phyloP scores from a whole-genome alignment of 92 coral and sea anemone genomes.

The Meandrina meandrites region DNA sequence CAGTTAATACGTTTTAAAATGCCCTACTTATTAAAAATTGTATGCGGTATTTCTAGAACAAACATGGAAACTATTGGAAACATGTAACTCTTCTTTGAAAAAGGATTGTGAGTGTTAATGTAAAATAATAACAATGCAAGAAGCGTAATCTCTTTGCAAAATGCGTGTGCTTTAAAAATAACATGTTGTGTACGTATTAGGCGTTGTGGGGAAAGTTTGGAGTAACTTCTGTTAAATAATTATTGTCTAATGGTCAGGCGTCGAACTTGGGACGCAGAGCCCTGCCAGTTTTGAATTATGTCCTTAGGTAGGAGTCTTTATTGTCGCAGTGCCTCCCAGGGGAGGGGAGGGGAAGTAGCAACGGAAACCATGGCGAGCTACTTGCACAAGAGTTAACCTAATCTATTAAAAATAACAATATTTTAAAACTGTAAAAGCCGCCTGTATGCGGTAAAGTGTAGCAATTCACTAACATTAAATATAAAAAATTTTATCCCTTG shows the following conservation, averaged over 20 bases:
- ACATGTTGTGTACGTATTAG: too few relatives aligned
- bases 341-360: too few relatives aligned
- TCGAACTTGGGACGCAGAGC: neutral
- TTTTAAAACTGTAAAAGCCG: too few relatives aligned
- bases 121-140: neutral
- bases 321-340: neutral
- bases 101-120: slow-evolving; percentile 27
- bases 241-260: neutral
- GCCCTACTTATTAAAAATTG: neutral
- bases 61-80: slow-evolving; percentile 31
- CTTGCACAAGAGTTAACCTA: too few relatives aligned
- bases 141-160: neutral
- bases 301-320: neutral
- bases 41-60: slow-evolving; percentile 24
- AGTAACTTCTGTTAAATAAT: neutral
- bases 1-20: too few relatives aligned
- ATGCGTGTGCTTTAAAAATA: neutral
- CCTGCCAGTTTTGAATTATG: neutral
- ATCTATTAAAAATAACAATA: too few relatives aligned
- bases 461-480: too few relatives aligned
- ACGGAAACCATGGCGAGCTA: too few relatives aligned
- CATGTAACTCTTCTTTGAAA: slow-evolving; percentile 19
- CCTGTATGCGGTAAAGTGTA: too few relatives aligned
- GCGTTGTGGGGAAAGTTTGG: too few relatives aligned
- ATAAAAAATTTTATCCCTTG: too few relatives aligned